Evolutionary conservation across 2,113 vertebrate genomes (phyloP).

Genomic region (Nycticorax nycticorax): DNA sequence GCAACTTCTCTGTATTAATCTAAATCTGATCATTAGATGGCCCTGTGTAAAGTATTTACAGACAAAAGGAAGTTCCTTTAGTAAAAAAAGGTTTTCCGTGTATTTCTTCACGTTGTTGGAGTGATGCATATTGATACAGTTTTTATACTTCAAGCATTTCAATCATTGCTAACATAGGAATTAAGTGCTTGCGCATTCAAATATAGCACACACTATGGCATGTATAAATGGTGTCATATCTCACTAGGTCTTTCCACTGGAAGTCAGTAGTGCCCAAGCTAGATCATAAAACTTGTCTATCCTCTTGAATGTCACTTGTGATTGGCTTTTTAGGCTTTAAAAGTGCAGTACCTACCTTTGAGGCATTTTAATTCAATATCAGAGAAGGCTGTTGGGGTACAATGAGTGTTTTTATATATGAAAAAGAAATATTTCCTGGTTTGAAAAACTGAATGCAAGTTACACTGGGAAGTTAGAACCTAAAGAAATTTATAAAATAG

Average conservation of each 20-base stretch:
- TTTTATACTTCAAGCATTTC: background rate
- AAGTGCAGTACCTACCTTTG: background rate
- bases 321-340: background rate
- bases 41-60: conserved; percentile 1
- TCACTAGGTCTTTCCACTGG: background rate
- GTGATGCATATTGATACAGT: background rate
- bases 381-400: background rate
- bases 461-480: background rate
- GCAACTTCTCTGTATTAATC: conserved; percentile 40
- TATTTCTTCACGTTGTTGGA: background rate
- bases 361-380: background rate
- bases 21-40: background rate
- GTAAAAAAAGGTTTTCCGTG: background rate
- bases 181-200: background rate
- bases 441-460: background rate
- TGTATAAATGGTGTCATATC: background rate
- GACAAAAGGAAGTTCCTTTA: background rate
- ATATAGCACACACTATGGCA: background rate
- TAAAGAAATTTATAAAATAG: background rate
- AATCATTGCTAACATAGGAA: background rate
- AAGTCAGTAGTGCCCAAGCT: background rate
- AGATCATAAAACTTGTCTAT: background rate
- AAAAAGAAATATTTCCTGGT: background rate
- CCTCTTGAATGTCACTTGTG: background rate
- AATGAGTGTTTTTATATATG: background rate